These are phyloP conservation scores for Larimichthys polyactis DNA, from an alignment of 2,113 vertebrate genomes.

Conservation along the genomic window DNA sequence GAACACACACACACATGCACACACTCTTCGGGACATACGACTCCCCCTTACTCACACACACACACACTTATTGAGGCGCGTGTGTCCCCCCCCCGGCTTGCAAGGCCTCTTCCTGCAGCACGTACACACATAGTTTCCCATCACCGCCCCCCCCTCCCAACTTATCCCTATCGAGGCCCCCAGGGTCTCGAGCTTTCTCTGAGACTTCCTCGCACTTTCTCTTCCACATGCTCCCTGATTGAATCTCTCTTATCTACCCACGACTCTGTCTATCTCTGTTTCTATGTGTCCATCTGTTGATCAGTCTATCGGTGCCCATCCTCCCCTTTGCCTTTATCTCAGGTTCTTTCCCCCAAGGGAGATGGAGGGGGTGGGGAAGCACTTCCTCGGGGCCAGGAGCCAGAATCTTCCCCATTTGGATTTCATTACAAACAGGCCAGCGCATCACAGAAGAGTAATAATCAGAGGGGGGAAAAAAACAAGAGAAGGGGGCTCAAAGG, in stretches of 20 bases:
- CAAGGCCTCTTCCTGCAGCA: conserved; percentile 82
- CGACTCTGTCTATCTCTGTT: conserved; percentile 27
- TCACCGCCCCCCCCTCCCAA: conserved; percentile 37
- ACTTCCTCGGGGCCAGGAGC: conserved; percentile 53
- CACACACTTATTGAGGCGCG: conserved; percentile 26
- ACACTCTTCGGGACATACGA: conserved; percentile 28
- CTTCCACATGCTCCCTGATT: conserved; percentile 38
- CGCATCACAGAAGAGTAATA: conserved; percentile 67
- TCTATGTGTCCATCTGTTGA: conserved; percentile 42
- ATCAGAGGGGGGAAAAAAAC: conserved; percentile 48
- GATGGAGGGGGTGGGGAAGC: neutral
- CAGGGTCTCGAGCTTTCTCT: conserved; percentile 51
- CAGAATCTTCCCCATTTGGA: conserved; percentile 75
- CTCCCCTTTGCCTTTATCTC: conserved; percentile 42
- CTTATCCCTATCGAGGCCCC: conserved; percentile 36
- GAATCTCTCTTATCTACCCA: conserved; percentile 37
- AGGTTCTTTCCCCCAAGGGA: conserved; percentile 26
- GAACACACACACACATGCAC: conserved; percentile 30
- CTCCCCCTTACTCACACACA: neutral
- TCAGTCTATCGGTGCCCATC: conserved; percentile 38
- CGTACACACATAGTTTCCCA: conserved; percentile 82
- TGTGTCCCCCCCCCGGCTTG: conserved; percentile 46
- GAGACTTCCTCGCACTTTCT: conserved; percentile 42
- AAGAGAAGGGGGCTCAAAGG: conserved; percentile 62
- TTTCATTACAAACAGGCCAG: conserved; percentile 78